phyloP scores from a whole-genome alignment of 2,888 invertebrate genomes.

The Serripes groenlandicus region DNA sequence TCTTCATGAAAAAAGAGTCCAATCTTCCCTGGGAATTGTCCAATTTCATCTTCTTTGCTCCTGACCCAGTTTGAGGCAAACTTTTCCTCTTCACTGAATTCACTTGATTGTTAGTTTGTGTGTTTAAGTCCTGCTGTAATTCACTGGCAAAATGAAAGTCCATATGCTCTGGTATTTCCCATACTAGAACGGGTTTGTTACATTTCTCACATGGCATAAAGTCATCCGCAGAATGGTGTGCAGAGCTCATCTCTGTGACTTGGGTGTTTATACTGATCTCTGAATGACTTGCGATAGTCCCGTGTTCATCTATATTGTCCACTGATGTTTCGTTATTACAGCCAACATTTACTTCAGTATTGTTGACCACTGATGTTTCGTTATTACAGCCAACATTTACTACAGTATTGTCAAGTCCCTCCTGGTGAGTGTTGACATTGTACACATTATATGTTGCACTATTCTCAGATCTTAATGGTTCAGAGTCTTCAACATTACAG shows the following conservation, averaged over 20 bases:
- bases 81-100: conserved; percentile 51
- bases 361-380: not conserved
- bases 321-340: too few species aligned
- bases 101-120: not conserved
- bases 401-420: too few species aligned
- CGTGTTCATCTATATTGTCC: too few species aligned
- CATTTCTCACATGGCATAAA: conserved; percentile 90
- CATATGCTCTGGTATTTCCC: conserved; percentile 91
- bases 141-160: conserved; percentile 95
- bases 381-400: too few species aligned
- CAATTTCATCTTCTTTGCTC: conserved; percentile 48
- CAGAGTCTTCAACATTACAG: too few species aligned
- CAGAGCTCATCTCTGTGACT: not conserved
- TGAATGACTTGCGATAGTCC: too few species aligned
- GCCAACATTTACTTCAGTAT: too few species aligned
- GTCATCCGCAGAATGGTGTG: conserved; percentile 37
- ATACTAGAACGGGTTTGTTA: conserved; percentile 89
- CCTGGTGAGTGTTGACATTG: too few species aligned
- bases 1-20: conserved; percentile 53
- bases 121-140: conserved; percentile 86
- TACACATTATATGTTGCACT: too few species aligned
- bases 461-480: too few species aligned
- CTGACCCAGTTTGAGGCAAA: conserved; percentile 22
- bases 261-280: too few species aligned
- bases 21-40: conserved; percentile 56